Evolutionary conservation across 37 sponge, comb jelly and placozoan genomes (phyloP).

Genomic region (Spongilla lacustris): DNA sequence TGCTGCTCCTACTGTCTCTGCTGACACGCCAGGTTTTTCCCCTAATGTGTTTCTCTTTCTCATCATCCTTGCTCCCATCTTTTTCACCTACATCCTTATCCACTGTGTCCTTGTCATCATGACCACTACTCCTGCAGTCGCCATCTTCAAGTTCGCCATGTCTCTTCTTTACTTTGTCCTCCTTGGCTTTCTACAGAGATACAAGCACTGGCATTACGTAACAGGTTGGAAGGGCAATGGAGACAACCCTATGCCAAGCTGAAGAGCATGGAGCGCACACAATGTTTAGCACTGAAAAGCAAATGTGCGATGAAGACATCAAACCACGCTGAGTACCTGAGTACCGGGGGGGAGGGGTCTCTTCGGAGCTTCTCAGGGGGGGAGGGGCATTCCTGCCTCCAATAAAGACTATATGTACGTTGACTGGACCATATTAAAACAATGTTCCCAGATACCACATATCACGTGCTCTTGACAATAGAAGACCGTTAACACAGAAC

Average conservation of each 20-base stretch:
- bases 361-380: not conserved
- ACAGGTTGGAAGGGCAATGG: not conserved
- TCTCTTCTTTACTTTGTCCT: not conserved
- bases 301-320: not conserved
- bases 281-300: not conserved
- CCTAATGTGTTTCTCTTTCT: not conserved
- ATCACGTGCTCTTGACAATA: too few species aligned
- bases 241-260: not conserved
- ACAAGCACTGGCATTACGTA: not conserved
- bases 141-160: not conserved
- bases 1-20: not conserved
- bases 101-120: not conserved
- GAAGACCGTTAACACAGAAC: too few species aligned
- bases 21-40: not conserved
- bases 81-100: too few species aligned
- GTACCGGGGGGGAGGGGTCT: not conserved
- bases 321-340: not conserved
- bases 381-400: conserved; percentile 1
- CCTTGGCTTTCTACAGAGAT: not conserved
- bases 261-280: not conserved
- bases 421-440: not conserved
- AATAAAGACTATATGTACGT: not conserved
- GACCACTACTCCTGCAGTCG: not conserved
- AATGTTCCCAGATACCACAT: not conserved
- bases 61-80: not conserved